Base-by-base conservation (phyloP, 2,113 vertebrate genomes). In the Corapipo altera region DNA sequence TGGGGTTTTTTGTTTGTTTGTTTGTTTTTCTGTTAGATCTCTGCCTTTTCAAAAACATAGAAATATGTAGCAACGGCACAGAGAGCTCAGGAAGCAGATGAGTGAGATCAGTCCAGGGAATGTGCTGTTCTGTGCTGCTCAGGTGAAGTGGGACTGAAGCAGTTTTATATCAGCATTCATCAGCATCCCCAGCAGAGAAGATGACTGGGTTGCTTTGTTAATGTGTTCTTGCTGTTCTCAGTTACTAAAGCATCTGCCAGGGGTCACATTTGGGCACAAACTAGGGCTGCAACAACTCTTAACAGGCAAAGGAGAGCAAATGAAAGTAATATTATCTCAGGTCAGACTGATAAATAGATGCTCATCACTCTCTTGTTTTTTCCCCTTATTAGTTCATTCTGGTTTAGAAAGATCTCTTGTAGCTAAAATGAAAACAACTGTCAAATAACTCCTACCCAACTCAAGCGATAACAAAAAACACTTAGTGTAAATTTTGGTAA, bases 401-500 rank as follows among this genome's bases (percentile, higher is more conserved):
- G 3, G 4, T 94, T 61, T 46, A 54, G 33, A 64, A 88, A 79
- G 13, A 11, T 33, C 17, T 54, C 5, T 27, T 43, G 13, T 48
- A 58, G 8, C 3, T 58, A 46, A 83, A 80, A 64, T 26, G 1
- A 78, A 51, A 23, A 3, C 18, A 49, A 51, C 8, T 55, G 7
- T 67, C 32, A 14, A 20, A 17, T 19, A 69, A 64, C 37, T 82
- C 22, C 24, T 54, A 27, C 1, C 8, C 11, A 74, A 19, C 1
- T 28, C 52, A 15, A 6, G 13, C 6, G 89, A 46, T 35, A 41
- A 65, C 9, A 84, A 55, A 48, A 52, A 91, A 7, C 5, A 52
- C 61, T 48, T 6, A 3, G 4, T 49, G 5, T 43, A 37, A 33
- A 0, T n/a, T 23, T 49, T 9, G 3, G 2, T 55, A 4, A 6